These are phyloP conservation scores for Caradrina clavipalpis DNA, from an alignment of 2,888 invertebrate species.

Conservation along the genomic window DNA sequence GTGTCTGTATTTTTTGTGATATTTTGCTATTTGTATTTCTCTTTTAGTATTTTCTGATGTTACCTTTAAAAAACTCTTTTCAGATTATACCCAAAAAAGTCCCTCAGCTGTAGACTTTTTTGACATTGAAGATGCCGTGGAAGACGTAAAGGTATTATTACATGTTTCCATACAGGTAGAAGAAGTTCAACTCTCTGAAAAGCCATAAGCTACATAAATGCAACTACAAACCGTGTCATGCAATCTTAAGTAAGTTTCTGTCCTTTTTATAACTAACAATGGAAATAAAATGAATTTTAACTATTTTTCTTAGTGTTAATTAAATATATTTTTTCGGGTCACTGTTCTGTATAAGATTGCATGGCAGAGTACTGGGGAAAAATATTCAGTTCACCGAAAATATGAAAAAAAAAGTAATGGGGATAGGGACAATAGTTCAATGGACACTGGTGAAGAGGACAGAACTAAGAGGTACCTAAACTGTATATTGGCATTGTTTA, in stretches of 20 bases:
- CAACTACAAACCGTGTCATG: background rate
- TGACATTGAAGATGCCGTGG: slow-evolving; percentile 98
- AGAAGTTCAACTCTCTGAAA: slow-evolving; percentile 18
- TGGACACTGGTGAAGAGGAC: background rate
- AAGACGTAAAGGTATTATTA: slow-evolving; percentile 92
- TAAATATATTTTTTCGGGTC: too few relatives aligned
- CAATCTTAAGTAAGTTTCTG: background rate
- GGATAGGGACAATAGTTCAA: background rate
- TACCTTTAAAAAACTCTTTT: slow-evolving; percentile 59
- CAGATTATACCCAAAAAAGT: slow-evolving; percentile 88
- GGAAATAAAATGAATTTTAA: too few relatives aligned
- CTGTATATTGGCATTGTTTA: background rate
- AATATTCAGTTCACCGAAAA: too few relatives aligned
- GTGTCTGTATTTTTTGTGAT: too few relatives aligned
- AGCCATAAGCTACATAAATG: background rate
- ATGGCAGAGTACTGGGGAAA: background rate
- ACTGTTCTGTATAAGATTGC: background rate
- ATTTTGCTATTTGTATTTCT: too few relatives aligned
- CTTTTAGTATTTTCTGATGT: background rate
- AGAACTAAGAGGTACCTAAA: background rate
- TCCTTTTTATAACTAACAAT: too few relatives aligned
- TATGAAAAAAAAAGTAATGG: background rate
- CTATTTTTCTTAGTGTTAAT: too few relatives aligned
- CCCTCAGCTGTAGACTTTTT: slow-evolving; percentile 97
- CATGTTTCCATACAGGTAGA: slow-evolving; percentile 22